Evolutionary conservation across 1,140 invertebrate species (phyloP).

Genomic region (Solen grandis): DNA sequence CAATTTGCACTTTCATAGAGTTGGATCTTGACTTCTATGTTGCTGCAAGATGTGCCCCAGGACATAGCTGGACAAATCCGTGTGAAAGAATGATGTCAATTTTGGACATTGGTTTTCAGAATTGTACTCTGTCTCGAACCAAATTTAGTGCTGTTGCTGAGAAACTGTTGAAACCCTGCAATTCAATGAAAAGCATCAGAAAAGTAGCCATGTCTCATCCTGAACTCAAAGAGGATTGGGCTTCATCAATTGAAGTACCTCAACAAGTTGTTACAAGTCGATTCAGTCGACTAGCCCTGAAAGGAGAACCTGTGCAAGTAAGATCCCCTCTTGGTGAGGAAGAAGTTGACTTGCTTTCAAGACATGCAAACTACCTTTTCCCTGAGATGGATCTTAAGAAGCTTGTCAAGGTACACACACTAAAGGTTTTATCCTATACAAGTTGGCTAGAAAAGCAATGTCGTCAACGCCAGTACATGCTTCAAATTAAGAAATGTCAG

Average conservation of each 20-base stretch:
- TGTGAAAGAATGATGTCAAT: slow-evolving; percentile 55
- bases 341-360: not conserved
- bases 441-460: slow-evolving; percentile 14
- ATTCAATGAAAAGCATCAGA: not conserved
- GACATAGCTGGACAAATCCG: slow-evolving; percentile 53
- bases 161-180: not conserved
- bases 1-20: slow-evolving; percentile 41
- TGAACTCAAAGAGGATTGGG: not conserved
- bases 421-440: not conserved
- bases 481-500: not conserved
- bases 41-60: slow-evolving; percentile 36
- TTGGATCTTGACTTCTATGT: slow-evolving; percentile 49
- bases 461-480: not conserved
- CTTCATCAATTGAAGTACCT: not conserved
- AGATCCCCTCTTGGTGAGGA: not conserved
- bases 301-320: not conserved
- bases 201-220: not conserved
- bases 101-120: slow-evolving; percentile 29
- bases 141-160: not conserved
- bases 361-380: not conserved
- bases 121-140: not conserved
- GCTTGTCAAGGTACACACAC: slow-evolving; percentile 2
- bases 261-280: not conserved
- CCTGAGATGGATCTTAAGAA: slow-evolving; percentile 16
- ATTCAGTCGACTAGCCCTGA: not conserved